Conservation (phyloP, 2,888 invertebrate genomes). For the Anarsia innoxiella region DNA sequence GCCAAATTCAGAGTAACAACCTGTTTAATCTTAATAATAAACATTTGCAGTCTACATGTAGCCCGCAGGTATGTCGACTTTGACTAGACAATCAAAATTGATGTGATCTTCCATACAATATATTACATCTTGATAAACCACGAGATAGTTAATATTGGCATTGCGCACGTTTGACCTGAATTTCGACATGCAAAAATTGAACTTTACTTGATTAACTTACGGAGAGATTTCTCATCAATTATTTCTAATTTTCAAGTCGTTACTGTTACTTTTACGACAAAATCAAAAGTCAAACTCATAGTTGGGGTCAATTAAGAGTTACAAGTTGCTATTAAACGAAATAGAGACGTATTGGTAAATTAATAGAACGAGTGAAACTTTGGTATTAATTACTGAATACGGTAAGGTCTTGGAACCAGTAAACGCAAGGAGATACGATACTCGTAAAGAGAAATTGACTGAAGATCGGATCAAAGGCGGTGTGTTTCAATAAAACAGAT, state of each 20-base stretch:
- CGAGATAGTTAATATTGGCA: too few relatives aligned
- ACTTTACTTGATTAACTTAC: constrained; percentile 3
- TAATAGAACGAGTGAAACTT: constrained; percentile 36
- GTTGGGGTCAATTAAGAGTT: constrained; percentile 10
- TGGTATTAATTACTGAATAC: constrained; percentile 40
- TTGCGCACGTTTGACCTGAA: too few relatives aligned
- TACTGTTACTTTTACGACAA: constrained; percentile 7
- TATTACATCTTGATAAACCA: too few relatives aligned
- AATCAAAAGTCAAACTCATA: constrained; percentile 4
- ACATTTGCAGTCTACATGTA: too few relatives aligned
- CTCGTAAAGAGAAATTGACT: constrained; percentile 50
- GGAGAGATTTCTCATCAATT: constrained; percentile 8
- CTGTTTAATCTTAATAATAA: too few relatives aligned
- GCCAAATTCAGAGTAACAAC: too few relatives aligned
- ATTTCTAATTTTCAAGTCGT: constrained; percentile 3
- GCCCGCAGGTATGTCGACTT: too few relatives aligned
- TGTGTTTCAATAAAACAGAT: constrained; percentile 64
- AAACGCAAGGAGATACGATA: neutral
- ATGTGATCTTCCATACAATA: too few relatives aligned
- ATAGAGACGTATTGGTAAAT: constrained; percentile 21
- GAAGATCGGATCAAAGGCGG: constrained; percentile 26
- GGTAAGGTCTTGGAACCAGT: constrained; percentile 29
- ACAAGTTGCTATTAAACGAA: neutral
- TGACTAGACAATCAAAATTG: too few relatives aligned
- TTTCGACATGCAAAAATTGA: constrained; percentile 1